Percentiles rank a stretch among this genome's conserved stretches.
These are phyloP conservation scores for Epinotia nisella DNA, from an alignment of 2,888 invertebrate species.

Conservation along the genomic window DNA sequence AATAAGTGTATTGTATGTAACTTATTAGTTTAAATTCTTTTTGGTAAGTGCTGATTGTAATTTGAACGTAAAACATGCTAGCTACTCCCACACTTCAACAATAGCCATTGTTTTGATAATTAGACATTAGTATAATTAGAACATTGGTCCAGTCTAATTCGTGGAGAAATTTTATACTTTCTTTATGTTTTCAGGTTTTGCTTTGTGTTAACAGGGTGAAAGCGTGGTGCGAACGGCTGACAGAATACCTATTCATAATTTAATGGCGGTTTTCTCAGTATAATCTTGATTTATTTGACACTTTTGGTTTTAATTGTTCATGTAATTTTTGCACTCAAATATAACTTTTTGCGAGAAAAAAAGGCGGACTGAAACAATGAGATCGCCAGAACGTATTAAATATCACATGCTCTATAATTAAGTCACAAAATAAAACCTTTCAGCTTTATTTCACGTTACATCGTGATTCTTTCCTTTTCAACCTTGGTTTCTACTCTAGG, in stretches of 20 bases:
- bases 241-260: constrained; percentile 20
- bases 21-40: constrained; percentile 18
- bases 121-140: constrained; percentile 37
- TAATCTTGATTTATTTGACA: constrained; percentile 5
- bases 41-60: constrained; percentile 23
- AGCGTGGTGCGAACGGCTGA: constrained; percentile 22
- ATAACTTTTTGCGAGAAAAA: no score
- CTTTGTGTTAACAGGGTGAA: constrained; percentile 39
- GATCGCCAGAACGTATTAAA: no score
- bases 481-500: no score
- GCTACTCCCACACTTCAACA: constrained; percentile 36
- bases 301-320: neutral
- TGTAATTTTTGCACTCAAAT: neutral
- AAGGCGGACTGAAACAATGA: no score
- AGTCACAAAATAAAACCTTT: no score
- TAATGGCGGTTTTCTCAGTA: constrained; percentile 13
- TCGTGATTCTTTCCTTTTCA: no score
- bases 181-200: constrained; percentile 40
- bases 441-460: no score
- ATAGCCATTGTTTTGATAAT: constrained; percentile 40
- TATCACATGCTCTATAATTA: no score
- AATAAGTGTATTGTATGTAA: neutral
- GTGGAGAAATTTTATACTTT: constrained; percentile 39
- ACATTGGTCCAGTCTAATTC: constrained; percentile 26
- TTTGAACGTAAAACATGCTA: constrained; percentile 27